Percentiles rank a stretch among this genome's conserved stretches.
Evolutionary conservation across 1,140 invertebrate genomes (phyloP).

Genomic region (Batillaria attramentaria): DNA sequence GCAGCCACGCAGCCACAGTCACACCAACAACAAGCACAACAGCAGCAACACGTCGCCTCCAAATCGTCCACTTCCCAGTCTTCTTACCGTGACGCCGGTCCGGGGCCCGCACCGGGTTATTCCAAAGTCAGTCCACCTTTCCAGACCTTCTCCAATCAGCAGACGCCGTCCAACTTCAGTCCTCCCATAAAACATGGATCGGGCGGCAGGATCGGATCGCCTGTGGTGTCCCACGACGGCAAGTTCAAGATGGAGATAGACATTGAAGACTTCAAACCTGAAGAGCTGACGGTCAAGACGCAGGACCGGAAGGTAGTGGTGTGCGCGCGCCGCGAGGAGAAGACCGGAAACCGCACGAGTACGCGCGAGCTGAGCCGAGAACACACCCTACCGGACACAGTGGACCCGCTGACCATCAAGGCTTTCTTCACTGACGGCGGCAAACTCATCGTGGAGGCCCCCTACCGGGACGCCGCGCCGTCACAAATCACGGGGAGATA

Average conservation of each 20-base stretch:
- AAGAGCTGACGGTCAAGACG: constrained; percentile 68
- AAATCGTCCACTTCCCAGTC: constrained; percentile 3
- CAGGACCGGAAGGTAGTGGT: constrained; percentile 66
- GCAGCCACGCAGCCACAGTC: too few relatives aligned
- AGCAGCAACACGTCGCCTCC: not conserved
- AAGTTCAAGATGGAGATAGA: constrained; percentile 66
- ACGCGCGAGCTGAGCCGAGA: constrained; percentile 68
- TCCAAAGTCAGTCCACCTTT: constrained; percentile 23
- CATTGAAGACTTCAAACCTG: constrained; percentile 67
- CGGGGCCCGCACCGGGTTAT: not conserved
- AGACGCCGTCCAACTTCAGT: constrained; percentile 35
- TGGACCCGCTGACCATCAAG: constrained; percentile 68
- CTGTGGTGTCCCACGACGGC: constrained; percentile 49
- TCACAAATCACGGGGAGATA: constrained; percentile 25
- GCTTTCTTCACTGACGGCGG: constrained; percentile 68
- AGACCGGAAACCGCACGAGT: constrained; percentile 59
- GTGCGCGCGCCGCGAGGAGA: constrained; percentile 62
- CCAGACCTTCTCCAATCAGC: constrained; percentile 20
- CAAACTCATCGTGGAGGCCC: constrained; percentile 68
- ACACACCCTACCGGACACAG: constrained; percentile 66
- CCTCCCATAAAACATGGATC: not conserved
- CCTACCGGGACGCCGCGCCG: constrained; percentile 46
- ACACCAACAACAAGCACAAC: too few relatives aligned
- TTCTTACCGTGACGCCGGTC: not conserved
- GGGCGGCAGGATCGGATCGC: constrained; percentile 24